These are phyloP conservation scores for Diabrotica virgifera DNA, from an alignment of 1,140 invertebrate genomes.

Conservation along the genomic window DNA sequence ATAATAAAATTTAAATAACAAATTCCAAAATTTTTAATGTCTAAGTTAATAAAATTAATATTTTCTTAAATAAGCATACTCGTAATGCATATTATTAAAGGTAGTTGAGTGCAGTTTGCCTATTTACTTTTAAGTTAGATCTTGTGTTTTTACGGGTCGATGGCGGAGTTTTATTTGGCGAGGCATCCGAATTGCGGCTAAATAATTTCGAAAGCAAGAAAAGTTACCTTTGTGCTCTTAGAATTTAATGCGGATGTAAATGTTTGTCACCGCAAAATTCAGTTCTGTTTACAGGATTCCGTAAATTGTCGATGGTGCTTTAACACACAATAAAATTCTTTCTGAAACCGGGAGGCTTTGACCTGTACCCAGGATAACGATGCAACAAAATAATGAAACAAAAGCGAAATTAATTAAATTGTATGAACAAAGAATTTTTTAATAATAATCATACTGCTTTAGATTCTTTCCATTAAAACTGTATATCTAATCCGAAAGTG, in stretches of 20 bases:
- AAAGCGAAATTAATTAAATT: too few species aligned
- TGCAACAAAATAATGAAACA: too few species aligned
- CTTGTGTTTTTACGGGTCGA: background rate
- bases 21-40: too few species aligned
- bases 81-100: too few species aligned
- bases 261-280: background rate
- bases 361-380: too few species aligned
- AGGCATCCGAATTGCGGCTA: background rate
- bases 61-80: too few species aligned
- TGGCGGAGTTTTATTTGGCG: background rate
- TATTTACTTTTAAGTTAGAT: background rate
- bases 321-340: background rate
- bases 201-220: background rate
- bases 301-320: background rate
- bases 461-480: too few species aligned
- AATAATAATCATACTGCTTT: too few species aligned
- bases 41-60: too few species aligned
- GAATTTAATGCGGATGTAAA: background rate
- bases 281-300: background rate
- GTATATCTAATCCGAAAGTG: too few species aligned
- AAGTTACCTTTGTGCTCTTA: background rate
- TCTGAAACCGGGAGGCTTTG: background rate
- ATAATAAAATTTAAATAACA: too few species aligned
- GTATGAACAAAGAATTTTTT: too few species aligned
- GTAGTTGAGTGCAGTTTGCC: background rate